Conservation (phyloP, 2,888 invertebrate species). For the Lycaena phlaeas region DNA sequence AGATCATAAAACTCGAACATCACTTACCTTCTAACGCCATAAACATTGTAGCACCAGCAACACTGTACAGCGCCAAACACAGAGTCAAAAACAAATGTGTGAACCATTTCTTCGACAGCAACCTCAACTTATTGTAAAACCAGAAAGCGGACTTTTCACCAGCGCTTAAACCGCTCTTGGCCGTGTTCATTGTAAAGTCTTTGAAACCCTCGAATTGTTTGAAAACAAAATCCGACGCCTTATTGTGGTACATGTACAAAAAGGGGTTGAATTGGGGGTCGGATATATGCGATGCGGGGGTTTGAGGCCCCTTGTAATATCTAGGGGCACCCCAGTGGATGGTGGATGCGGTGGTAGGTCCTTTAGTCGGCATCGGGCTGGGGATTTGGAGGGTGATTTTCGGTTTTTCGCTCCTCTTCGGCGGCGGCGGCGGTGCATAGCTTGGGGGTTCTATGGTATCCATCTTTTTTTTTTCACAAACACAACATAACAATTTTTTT, state of each 20-base stretch:
- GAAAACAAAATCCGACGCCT: conserved; percentile 84
- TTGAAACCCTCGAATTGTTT: conserved; percentile 85
- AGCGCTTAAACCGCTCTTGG: conserved; percentile 84
- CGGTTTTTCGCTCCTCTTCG: conserved; percentile 45
- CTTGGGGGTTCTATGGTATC: conserved; percentile 42
- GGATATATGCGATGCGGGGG: conserved; percentile 46
- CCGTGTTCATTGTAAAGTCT: conserved; percentile 80
- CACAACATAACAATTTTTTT: conserved; percentile 27
- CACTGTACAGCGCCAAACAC: conserved; percentile 83
- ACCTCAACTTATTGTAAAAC: conserved; percentile 83
- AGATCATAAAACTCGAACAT: too few species aligned
- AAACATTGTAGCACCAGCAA: conserved; percentile 87
- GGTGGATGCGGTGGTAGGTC: conserved; percentile 32
- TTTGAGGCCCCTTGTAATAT: conserved; percentile 33
- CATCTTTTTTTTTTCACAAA: conserved; percentile 25
- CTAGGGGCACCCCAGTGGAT: conserved; percentile 29
- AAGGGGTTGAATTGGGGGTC: conserved; percentile 57
- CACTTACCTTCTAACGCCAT: conserved; percentile 82
- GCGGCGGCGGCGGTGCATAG: conserved; percentile 51
- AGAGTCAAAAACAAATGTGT: conserved; percentile 89
- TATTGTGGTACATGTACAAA: conserved; percentile 72
- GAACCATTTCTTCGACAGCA: conserved; percentile 88
- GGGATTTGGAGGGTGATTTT: conserved; percentile 68
- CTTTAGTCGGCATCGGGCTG: conserved; percentile 31
- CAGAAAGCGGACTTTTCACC: conserved; percentile 88